Evolutionary conservation across 1,140 invertebrate genomes (phyloP), one percentile per base, ranked within the genome.

Genomic region (Rhagoletis zephyria): DNA sequence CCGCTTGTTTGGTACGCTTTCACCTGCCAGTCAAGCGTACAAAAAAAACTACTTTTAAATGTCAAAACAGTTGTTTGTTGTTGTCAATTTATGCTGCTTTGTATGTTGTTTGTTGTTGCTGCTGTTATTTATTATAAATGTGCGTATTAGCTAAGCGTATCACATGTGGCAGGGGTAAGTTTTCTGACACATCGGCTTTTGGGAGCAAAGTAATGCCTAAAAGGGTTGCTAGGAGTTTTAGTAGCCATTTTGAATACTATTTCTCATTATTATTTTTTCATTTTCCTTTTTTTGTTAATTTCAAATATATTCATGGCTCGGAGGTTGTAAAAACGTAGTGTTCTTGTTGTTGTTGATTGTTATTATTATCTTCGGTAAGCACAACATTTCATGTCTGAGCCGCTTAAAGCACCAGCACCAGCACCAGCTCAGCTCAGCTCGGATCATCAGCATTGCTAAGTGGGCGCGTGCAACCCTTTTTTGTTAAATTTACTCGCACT

Each of bases 91-190:
- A 74, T 12, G 45, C 65, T 59, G 70, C 63, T 30, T 86, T 86
- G 60, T 86, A 4, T 61, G 19, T 77, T 87, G 91, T 91, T 91
- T 91, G 16, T 86, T 81, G 51, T 56, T 81, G 74, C 56, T 74
- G 74, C 56, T 74, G 70, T 10, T 81, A 59, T 81, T 81, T 56
- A 59, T 81, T 81, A 81, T 56, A 19, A 81, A 81, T 81, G 48
- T n/a, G 5, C 14, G 9, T 81, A 81, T 81, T 81, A 81, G 74
- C 74, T 81, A 40, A 64, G 59, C 59, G 30, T 30, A 30, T 30
- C 30, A 30, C 90, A 91, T 91, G 91, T 91, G 87, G 74, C 88
- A 89, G 91, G 87, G 90, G 91, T 91, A 90, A 91, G 88, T 90
- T 88, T 88, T 51, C 48, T 59, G 74, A 81, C 74, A 56, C 74